Evolutionary conservation across 2,797 vertebrate genomes (phyloP).

Genomic region (Borostomias antarcticus): DNA sequence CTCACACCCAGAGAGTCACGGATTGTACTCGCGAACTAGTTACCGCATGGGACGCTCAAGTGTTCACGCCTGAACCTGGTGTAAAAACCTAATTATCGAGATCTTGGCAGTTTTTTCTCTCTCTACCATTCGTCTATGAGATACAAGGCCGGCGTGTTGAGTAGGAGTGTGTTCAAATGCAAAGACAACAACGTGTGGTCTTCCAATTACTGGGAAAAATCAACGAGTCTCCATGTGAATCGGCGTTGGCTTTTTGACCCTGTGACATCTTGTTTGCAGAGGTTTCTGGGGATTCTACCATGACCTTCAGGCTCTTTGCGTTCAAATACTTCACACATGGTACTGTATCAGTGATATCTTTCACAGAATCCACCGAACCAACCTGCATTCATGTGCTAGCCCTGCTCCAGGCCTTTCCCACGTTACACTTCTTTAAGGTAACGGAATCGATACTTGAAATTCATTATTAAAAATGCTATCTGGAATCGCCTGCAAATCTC

Average conservation of each 20-base stretch:
- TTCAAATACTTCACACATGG: neutral
- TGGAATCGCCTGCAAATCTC: neutral
- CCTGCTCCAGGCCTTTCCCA: no score
- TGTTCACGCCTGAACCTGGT: no score
- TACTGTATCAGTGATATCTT: no score
- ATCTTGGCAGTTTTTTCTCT: no score
- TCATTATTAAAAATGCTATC: neutral
- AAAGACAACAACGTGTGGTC: conserved; percentile 9
- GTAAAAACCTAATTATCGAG: no score
- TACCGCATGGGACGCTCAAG: no score
- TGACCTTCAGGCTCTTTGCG: neutral
- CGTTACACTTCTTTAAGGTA: neutral
- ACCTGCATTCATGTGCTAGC: no score
- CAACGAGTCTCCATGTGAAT: conserved; percentile 38
- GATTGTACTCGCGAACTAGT: no score
- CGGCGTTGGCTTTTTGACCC: conserved; percentile 33
- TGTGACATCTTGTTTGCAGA: conserved; percentile 24
- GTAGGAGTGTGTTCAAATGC: neutral
- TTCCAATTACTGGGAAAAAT: conserved; percentile 34
- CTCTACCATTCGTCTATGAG: no score
- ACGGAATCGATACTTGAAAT: neutral
- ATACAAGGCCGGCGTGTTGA: neutral
- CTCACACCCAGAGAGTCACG: neutral
- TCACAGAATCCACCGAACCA: no score
- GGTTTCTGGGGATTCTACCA: no score